Percentiles rank a stretch among this genome's conserved stretches.
Evolutionary conservation across 2,113 vertebrate genomes (phyloP).

Genomic region (Gambusia holbrooki): DNA sequence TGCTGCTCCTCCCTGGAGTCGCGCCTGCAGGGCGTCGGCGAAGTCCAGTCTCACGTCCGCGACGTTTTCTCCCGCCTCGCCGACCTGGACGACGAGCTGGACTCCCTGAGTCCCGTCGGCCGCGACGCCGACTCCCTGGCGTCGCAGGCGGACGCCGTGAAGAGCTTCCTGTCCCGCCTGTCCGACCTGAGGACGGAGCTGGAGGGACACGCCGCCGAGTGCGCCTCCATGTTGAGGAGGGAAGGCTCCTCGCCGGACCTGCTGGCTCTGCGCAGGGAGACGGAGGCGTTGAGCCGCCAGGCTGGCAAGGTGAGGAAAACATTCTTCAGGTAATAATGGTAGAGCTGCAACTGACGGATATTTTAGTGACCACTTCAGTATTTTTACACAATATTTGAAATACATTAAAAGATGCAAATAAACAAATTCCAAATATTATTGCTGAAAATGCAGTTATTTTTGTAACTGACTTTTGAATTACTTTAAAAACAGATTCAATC

Average conservation of each 20-base stretch:
- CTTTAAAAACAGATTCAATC: too few relatives aligned
- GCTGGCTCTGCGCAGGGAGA: slow-evolving; percentile 89
- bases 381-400: too few relatives aligned
- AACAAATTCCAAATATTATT: too few relatives aligned
- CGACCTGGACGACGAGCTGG: slow-evolving; percentile 94
- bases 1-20: slow-evolving; percentile 88
- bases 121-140: slow-evolving; percentile 92
- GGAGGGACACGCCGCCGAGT: slow-evolving; percentile 85
- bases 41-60: slow-evolving; percentile 88
- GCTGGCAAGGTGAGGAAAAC: slow-evolving; percentile 85
- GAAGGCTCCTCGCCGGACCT: slow-evolving; percentile 93
- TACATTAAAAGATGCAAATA: too few relatives aligned
- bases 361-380: too few relatives aligned
- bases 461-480: too few relatives aligned
- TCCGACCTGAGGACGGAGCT: slow-evolving; percentile 83
- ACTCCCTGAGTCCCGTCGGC: slow-evolving; percentile 89
- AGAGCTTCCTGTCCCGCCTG: slow-evolving; percentile 86
- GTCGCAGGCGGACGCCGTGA: slow-evolving; percentile 90
- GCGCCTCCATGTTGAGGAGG: slow-evolving; percentile 87
- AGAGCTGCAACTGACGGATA: too few relatives aligned
- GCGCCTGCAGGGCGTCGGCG: slow-evolving; percentile 92
- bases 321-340: too few relatives aligned
- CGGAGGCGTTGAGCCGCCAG: slow-evolving; percentile 93
- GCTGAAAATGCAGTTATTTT: too few relatives aligned
- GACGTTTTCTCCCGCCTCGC: slow-evolving; percentile 94